Percentiles rank a stretch among this genome's conserved stretches.
These are phyloP conservation scores for Verasper variegatus DNA, from an alignment of 2,113 vertebrate genomes.

Conservation along the genomic window DNA sequence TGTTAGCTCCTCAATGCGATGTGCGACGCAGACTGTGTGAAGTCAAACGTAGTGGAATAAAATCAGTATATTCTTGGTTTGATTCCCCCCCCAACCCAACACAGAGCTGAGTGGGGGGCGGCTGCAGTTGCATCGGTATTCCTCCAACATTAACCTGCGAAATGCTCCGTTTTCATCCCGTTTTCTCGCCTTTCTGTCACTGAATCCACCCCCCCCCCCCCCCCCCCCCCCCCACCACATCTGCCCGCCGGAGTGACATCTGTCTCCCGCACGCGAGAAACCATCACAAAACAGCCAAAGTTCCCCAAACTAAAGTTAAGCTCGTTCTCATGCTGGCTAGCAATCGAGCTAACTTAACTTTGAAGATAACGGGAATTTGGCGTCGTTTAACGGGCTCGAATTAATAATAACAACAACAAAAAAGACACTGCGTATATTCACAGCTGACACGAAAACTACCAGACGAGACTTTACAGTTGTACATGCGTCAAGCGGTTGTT, in stretches of 20 bases:
- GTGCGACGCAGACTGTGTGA: not conserved
- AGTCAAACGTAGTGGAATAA: not conserved
- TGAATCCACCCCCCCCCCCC: no score
- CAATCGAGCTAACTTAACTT: not conserved
- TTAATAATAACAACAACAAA: accelerated
- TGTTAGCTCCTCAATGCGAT: not conserved
- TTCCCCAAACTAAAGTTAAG: not conserved
- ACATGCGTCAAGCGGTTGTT: no score
- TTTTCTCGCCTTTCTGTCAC: no score
- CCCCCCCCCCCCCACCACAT: no score
- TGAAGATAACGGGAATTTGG: not conserved
- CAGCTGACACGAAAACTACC: no score
- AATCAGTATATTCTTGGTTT: conserved; percentile 28
- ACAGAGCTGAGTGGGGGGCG: no score
- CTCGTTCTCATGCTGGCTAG: conserved; percentile 21
- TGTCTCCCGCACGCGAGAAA: not conserved
- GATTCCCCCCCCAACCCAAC: no score
- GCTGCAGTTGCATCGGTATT: conserved; percentile 34
- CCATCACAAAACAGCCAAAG: not conserved
- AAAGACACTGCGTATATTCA: not conserved
- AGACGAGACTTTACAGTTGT: no score
- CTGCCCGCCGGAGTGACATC: no score
- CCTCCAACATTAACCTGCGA: not conserved
- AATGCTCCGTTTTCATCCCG: not conserved
- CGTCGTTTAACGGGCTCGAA: not conserved